Evolutionary conservation across 2,888 invertebrate species (phyloP), one percentile per base, ranked within the genome.

Genomic region (Ormyrus labotus): DNA sequence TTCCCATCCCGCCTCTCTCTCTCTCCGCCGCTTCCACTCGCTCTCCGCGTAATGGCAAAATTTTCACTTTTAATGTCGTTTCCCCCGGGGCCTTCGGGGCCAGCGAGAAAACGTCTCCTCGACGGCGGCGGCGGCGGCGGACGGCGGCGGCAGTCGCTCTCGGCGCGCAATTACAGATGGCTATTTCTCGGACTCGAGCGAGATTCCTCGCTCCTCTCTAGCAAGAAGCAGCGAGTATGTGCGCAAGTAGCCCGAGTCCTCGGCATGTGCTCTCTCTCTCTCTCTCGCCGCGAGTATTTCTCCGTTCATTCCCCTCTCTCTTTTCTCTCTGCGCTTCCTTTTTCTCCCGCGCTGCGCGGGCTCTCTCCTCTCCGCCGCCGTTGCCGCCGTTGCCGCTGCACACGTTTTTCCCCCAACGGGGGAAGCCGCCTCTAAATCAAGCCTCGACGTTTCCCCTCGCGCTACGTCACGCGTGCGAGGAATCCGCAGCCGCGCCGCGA

Each of bases 261-360:
- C 45, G 63, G 76, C 70, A 86, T 84, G 83, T 83, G 61, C 79
- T 65, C 83, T 81, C 78, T 78, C 69, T 53, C 57, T 75, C 53
- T 13, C 19, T 70, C 58, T n/a, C 9, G 6, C 50, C 7, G 55
- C 19, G 71, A 19, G 58, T 78, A 51, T 73, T 64, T 79, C 73
- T 79, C 67, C 73, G 68, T 74, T 69, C 73, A 63, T 79, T 74
- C 73, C 64, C 75, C 78, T 73, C 70, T 68, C 7, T 48, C 47
- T n/a, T 10, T 53, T 53, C 51, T 67, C 74, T 77, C 55, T 53
- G 47, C 34, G 45, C 53, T 65, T 63, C 69, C 19, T 58, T 51
- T 63, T 64, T 64, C 55, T 63, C 58, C 60, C 82, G 83, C 83
- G 82, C 13, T 13, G 13, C 5, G 48, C 45, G 57, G 50, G 67